Conservation (phyloP, 2,797 vertebrate genomes). For the Darevskia mixta region DNA sequence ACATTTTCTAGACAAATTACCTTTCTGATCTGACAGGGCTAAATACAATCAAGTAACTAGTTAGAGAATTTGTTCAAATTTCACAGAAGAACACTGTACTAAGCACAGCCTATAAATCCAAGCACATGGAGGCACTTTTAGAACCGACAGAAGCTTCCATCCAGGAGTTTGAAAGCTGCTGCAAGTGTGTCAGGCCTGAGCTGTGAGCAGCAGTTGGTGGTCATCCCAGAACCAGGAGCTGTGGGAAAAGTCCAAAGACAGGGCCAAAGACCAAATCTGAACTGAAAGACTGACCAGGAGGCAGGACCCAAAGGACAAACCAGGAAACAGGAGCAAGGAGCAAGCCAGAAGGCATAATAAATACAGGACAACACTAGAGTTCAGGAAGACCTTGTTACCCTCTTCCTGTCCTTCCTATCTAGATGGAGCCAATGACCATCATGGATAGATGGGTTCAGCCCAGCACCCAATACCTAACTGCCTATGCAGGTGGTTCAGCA, state of each 20-base stretch:
- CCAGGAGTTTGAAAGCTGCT: background rate
- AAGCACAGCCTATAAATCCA: background rate
- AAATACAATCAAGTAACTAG: slow-evolving; percentile 25
- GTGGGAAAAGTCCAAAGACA: background rate
- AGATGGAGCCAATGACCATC: background rate
- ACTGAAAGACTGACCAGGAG: background rate
- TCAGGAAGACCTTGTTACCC: background rate
- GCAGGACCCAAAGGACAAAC: background rate
- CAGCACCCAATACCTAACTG: background rate
- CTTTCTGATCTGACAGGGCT: slow-evolving; percentile 8
- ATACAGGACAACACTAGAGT: background rate
- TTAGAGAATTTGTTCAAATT: slow-evolving; percentile 9
- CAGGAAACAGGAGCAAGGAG: background rate
- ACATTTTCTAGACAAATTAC: slow-evolving; percentile 31
- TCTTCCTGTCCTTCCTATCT: background rate
- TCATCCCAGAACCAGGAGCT: background rate
- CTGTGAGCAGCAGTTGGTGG: background rate
- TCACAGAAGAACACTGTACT: background rate
- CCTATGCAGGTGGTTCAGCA: background rate
- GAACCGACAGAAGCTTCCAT: background rate
- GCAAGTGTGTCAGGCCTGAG: background rate
- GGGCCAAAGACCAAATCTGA: background rate
- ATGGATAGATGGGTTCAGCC: background rate
- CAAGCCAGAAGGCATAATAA: no score
- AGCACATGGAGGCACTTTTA: background rate